Conservation (phyloP, 37 sponge, comb jelly and placozoan genomes). For the Spongilla lacustris region DNA sequence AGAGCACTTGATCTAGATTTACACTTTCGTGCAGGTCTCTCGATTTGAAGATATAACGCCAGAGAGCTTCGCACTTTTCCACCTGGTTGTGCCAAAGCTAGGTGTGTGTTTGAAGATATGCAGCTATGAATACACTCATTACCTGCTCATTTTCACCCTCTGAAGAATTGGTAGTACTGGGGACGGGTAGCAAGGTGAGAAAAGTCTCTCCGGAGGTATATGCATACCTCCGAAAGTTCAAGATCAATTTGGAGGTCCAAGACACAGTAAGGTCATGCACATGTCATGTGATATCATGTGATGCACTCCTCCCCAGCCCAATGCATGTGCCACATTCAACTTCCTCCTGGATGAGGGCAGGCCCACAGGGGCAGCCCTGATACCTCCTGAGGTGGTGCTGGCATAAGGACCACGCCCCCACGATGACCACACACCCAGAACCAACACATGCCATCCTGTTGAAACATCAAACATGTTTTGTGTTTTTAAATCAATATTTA, state of each 20-base stretch:
- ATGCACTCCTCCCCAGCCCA: conserved; percentile 53
- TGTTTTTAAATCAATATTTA: neutral
- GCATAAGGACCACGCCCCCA: neutral
- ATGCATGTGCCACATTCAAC: conserved; percentile 93
- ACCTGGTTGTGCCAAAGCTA: conserved; percentile 54
- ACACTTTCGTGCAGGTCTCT: conserved; percentile 20
- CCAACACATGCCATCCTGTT: too few species aligned
- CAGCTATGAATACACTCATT: neutral
- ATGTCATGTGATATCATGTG: too few species aligned
- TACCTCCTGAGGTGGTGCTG: conserved; percentile 70
- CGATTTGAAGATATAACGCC: conserved; percentile 57
- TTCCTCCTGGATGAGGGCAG: conserved; percentile 85
- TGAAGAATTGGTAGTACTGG: conserved; percentile 83
- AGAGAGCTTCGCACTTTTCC: conserved; percentile 67
- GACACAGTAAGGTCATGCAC: conserved; percentile 90
- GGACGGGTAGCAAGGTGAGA: conserved; percentile 64
- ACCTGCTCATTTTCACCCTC: too few species aligned
- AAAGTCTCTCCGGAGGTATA: conserved; percentile 28
- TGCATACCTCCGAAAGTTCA: conserved; percentile 42
- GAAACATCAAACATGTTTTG: too few species aligned
- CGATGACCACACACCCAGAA: too few species aligned
- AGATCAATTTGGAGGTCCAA: conserved; percentile 79
- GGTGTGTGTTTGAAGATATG: conserved; percentile 60
- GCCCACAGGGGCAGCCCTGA: conserved; percentile 80
- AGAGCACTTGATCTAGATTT: neutral